Evolutionary conservation across 2,888 invertebrate genomes (phyloP).

Genomic region (Cistogaster globosa): DNA sequence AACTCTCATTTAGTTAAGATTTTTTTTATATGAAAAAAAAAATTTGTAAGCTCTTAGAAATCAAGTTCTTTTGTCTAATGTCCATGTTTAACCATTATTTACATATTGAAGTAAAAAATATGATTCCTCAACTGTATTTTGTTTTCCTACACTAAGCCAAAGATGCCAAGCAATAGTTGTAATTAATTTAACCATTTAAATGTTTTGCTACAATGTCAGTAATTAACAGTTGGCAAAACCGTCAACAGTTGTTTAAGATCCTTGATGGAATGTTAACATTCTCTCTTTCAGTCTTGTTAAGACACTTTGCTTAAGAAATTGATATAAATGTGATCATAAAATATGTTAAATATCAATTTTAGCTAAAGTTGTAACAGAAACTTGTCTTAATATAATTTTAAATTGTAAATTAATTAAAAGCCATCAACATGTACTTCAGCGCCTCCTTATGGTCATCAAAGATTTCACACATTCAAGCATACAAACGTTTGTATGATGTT

Average conservation of each 20-base stretch:
- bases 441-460: conserved; percentile 53
- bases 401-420: conserved; percentile 72
- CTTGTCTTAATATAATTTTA: conserved; percentile 64
- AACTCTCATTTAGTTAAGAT: no score
- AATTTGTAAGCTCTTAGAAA: no score
- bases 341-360: conserved; percentile 70
- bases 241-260: neutral
- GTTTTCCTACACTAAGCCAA: neutral
- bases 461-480: no score
- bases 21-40: no score
- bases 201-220: conserved; percentile 27
- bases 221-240: conserved; percentile 20
- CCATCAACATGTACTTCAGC: conserved; percentile 70
- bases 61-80: no score
- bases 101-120: no score
- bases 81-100: no score
- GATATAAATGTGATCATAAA: conserved; percentile 67
- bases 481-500: neutral
- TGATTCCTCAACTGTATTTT: no score
- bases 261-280: neutral
- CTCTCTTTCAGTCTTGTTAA: conserved; percentile 38
- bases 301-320: conserved; percentile 47
- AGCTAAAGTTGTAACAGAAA: conserved; percentile 30
- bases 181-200: neutral
- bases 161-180: neutral